Evolutionary conservation across 2,888 invertebrate species (phyloP).

Genomic region (Crematogaster levior): DNA sequence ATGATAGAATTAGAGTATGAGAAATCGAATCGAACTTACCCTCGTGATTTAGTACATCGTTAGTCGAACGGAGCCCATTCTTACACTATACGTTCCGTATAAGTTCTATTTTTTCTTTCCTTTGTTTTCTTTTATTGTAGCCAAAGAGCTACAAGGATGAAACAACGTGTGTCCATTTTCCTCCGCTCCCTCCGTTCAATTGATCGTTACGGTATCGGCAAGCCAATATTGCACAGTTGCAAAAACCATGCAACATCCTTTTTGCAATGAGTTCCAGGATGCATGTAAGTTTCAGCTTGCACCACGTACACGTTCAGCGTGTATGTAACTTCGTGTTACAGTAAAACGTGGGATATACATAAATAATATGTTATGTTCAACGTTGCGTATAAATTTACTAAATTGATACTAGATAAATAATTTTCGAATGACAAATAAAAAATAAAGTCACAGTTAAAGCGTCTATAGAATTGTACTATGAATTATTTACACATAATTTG

Average conservation of each 20-base stretch:
- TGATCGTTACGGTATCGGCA: conserved; percentile 2
- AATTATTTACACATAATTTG: not conserved
- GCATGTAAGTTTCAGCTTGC: conserved; percentile 21
- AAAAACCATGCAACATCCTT: conserved; percentile 32
- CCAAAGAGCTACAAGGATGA: not conserved
- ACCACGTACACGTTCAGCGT: not conserved
- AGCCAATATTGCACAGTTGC: conserved; percentile 35
- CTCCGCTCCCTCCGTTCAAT: conserved; percentile 1
- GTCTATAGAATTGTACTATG: too few relatives aligned
- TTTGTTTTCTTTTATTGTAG: not conserved
- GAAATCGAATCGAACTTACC: conserved; percentile 48
- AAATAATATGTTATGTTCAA: conserved; percentile 18
- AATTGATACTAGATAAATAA: conserved; percentile 21
- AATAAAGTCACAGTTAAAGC: not conserved
- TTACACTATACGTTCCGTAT: not conserved
- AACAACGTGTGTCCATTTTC: conserved; percentile 15
- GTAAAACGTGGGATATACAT: conserved; percentile 5
- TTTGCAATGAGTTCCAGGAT: conserved; percentile 10
- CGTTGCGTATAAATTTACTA: conserved; percentile 10
- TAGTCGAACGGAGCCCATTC: conserved; percentile 23
- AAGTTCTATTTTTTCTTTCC: conserved; percentile 8
- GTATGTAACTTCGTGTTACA: not conserved
- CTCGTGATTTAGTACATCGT: conserved; percentile 45
- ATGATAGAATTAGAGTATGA: conserved; percentile 28
- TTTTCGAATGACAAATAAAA: not conserved